phyloP scores from a whole-genome alignment of 2,888 invertebrate species.

The Vandiemenella viatica region DNA sequence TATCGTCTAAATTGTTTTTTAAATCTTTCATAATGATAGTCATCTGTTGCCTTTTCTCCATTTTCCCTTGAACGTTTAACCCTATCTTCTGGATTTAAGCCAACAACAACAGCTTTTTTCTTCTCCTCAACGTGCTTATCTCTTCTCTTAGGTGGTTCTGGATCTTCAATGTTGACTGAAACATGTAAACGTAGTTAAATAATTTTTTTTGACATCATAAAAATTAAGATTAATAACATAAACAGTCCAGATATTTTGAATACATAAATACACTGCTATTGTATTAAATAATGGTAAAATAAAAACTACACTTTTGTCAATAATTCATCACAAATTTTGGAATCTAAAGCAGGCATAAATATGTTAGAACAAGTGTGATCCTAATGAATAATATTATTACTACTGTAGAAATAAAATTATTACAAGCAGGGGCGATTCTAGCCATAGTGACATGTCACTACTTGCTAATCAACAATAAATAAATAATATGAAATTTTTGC shows the following conservation, averaged over 20 bases:
- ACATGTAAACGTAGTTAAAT: too few relatives aligned
- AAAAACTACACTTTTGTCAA: too few relatives aligned
- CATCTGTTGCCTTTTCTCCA: constrained; percentile 87
- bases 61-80: constrained; percentile 32
- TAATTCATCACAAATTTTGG: too few relatives aligned
- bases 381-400: too few relatives aligned
- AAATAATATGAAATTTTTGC: too few relatives aligned
- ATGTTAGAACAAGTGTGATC: too few relatives aligned
- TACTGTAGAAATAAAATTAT: too few relatives aligned
- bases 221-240: neutral
- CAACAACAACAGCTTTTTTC: constrained; percentile 28
- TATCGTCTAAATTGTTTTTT: constrained; percentile 88
- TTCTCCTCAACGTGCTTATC: constrained; percentile 24
- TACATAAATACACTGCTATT: neutral
- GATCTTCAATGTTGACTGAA: constrained; percentile 73
- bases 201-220: neutral
- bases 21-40: constrained; percentile 92
- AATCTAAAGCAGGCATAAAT: too few relatives aligned
- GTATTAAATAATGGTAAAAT: too few relatives aligned
- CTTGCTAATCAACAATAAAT: too few relatives aligned
- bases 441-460: too few relatives aligned
- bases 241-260: neutral
- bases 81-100: constrained; percentile 11
- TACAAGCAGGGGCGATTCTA: too few relatives aligned
- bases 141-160: constrained; percentile 37